These are phyloP conservation scores for Atrichornis clamosus DNA, from an alignment of 2,113 vertebrate genomes.

Conservation along the genomic window DNA sequence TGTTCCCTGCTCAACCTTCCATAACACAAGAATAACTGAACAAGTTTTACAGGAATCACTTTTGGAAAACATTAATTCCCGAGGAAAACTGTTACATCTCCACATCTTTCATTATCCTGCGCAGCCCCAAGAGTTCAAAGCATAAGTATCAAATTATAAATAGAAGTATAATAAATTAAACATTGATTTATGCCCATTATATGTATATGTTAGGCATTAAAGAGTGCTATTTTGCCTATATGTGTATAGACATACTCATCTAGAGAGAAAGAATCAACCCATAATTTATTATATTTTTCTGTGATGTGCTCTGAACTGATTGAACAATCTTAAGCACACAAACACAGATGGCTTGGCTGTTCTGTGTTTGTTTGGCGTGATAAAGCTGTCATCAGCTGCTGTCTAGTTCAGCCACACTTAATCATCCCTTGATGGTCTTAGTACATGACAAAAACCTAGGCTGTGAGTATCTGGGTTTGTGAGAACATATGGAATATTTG, in stretches of 20 bases:
- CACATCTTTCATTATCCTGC: neutral
- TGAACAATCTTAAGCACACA: constrained; percentile 13
- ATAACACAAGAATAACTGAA: neutral
- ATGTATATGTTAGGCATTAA: neutral
- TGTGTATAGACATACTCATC: neutral
- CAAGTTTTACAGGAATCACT: neutral
- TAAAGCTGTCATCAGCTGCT: constrained; percentile 29
- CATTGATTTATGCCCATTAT: neutral
- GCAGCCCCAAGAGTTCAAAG: neutral
- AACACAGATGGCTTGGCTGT: constrained; percentile 48
- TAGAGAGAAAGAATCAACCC: neutral
- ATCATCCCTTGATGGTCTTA: constrained; percentile 15
- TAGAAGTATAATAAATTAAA: constrained; percentile 5
- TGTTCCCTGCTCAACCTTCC: neutral
- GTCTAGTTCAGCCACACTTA: constrained; percentile 11
- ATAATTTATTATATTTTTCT: constrained; percentile 15
- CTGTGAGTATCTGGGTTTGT: neutral
- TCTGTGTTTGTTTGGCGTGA: neutral
- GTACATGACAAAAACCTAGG: neutral
- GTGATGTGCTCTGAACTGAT: neutral
- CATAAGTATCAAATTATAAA: neutral
- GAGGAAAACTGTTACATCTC: neutral
- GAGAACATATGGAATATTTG: constrained; percentile 35
- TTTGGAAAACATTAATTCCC: neutral
- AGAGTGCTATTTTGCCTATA: neutral